These are phyloP conservation scores for Eutolmus rufibarbis DNA, from an alignment of 2,888 invertebrate species.

Conservation along the genomic window DNA sequence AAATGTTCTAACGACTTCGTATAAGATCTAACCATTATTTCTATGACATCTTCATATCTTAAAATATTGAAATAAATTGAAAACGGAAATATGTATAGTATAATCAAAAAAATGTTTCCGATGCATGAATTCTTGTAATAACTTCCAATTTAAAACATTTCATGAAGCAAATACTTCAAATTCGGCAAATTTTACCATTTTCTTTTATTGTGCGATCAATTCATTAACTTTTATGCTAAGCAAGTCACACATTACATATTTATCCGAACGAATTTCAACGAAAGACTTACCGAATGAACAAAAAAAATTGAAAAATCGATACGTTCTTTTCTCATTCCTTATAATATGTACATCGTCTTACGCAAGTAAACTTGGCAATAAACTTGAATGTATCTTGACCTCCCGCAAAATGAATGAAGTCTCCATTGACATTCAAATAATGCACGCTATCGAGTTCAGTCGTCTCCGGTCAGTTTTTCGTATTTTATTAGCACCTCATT, in stretches of 20 bases:
- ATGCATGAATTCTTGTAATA: not conserved
- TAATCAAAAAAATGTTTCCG: too few relatives aligned
- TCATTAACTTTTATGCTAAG: not conserved
- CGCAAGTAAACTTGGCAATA: not conserved
- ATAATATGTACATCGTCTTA: not conserved
- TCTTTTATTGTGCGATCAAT: too few relatives aligned
- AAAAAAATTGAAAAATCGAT: not conserved
- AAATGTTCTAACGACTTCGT: too few relatives aligned
- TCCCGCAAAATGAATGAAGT: constrained; percentile 10
- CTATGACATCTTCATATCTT: too few relatives aligned
- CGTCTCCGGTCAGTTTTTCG: constrained; percentile 7
- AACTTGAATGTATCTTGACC: constrained; percentile 15
- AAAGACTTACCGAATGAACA: not conserved
- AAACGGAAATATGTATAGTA: too few relatives aligned
- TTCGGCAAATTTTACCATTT: not conserved
- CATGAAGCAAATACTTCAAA: not conserved
- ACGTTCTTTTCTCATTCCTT: not conserved
- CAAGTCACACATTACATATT: not conserved
- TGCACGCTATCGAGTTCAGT: constrained; percentile 10
- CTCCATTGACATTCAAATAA: not conserved
- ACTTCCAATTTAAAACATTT: not conserved
- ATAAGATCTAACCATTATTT: too few relatives aligned
- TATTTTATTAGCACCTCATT: constrained; percentile 8
- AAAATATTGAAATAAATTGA: too few relatives aligned
- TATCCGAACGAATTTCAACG: too few relatives aligned